Evolutionary conservation across 1,140 invertebrate species (phyloP).

Genomic region (Asobara japonica): DNA sequence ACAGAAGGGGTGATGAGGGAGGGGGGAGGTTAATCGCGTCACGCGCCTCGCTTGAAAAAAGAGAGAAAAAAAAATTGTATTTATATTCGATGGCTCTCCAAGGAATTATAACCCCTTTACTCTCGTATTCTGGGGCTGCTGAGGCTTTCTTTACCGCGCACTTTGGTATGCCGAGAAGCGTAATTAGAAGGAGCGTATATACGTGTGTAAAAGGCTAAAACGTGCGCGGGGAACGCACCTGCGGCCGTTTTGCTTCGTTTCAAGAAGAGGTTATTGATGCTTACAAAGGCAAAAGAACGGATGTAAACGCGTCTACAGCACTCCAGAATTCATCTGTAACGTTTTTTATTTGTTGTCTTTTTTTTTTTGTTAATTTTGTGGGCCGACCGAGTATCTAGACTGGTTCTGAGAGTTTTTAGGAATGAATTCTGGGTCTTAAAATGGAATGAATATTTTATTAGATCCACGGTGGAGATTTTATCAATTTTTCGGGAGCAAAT

Average conservation of each 20-base stretch:
- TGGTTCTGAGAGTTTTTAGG: not conserved
- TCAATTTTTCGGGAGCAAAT: not conserved
- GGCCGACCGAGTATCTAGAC: not conserved
- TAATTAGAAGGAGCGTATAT: slow-evolving; percentile 11
- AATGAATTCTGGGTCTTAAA: not conserved
- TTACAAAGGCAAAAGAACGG: slow-evolving; percentile 3
- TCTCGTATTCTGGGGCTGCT: not conserved
- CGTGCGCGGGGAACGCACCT: not conserved
- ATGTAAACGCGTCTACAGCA: slow-evolving; percentile 7
- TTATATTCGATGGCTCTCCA: slow-evolving; percentile 6
- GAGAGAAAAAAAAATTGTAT: not conserved
- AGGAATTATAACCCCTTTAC: slow-evolving; percentile 12
- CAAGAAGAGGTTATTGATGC: slow-evolving; percentile 15
- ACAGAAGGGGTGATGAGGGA: not conserved
- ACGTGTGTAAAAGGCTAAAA: slow-evolving; percentile 1
- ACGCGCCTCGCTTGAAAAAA: not conserved
- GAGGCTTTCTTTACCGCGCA: slow-evolving; percentile 6
- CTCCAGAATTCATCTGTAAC: slow-evolving; percentile 1
- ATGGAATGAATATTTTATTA: not conserved
- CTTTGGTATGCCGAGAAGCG: not conserved
- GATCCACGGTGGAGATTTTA: not conserved
- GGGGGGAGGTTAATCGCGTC: not conserved
- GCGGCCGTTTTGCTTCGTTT: not conserved
- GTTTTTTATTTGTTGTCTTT: not conserved
- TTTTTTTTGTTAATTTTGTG: not conserved